Percentiles rank a stretch among this genome's conserved stretches.
Conservation (phyloP, 2,113 vertebrate species). For the Calypte anna region DNA sequence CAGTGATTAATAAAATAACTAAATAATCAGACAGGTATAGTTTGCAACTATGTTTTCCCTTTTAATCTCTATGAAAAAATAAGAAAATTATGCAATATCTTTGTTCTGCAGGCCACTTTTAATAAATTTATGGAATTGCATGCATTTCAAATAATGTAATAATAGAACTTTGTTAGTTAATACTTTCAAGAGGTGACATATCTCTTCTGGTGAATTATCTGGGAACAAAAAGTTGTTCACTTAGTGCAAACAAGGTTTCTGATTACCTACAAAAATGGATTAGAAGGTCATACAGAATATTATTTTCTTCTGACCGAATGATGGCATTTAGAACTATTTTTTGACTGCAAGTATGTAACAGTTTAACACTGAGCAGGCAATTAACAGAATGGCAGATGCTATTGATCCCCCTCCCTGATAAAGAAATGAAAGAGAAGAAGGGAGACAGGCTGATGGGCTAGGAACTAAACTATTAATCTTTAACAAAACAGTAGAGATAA, state of each 20-base stretch:
- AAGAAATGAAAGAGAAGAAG: too few relatives aligned
- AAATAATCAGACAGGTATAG: not conserved
- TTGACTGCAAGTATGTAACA: not conserved
- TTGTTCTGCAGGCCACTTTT: not conserved
- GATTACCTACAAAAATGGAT: conserved; percentile 6
- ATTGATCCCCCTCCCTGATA: too few relatives aligned
- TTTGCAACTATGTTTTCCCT: not conserved
- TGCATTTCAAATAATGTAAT: not conserved
- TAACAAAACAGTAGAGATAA: too few relatives aligned
- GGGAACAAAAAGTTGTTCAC: conserved; percentile 31
- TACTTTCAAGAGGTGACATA: not conserved
- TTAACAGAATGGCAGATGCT: too few relatives aligned
- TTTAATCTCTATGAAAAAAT: not conserved
- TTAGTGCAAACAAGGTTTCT: conserved; percentile 22
- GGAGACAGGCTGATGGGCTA: too few relatives aligned
- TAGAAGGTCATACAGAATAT: not conserved
- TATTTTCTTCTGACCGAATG: not conserved
- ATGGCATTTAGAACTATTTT: conserved; percentile 14
- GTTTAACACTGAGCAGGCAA: too few relatives aligned
- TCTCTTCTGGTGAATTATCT: conserved; percentile 2
- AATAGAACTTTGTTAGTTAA: conserved; percentile 16
- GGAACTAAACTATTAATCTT: too few relatives aligned
- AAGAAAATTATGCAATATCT: not conserved
- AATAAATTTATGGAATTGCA: conserved; percentile 6
- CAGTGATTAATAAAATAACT: not conserved